Evolutionary conservation across 92 coral and sea anemone genomes (phyloP).

Genomic region (Parazoanthus swiftii): DNA sequence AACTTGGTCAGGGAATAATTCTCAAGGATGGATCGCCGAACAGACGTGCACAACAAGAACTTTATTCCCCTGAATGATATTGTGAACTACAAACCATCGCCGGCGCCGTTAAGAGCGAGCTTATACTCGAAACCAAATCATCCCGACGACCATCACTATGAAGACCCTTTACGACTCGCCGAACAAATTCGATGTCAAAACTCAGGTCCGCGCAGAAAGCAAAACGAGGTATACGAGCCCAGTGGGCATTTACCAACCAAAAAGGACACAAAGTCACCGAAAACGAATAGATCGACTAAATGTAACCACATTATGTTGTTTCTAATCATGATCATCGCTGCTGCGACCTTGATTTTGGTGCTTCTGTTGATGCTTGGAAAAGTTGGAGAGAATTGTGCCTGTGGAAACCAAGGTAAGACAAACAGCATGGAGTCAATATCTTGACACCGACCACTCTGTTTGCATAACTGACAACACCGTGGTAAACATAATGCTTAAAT

Average conservation of each 20-base stretch:
- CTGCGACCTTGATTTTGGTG: constrained; percentile 14
- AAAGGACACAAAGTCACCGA: constrained; percentile 12
- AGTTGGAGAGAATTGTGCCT: constrained; percentile 10
- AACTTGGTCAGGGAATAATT: not conserved
- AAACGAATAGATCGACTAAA: not conserved
- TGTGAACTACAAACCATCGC: constrained; percentile 5
- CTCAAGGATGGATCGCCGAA: constrained; percentile 2
- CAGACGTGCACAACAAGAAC: not conserved
- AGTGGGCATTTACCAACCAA: constrained; percentile 4
- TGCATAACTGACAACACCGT: not conserved
- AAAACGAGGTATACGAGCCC: not conserved
- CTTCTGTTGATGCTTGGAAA: constrained; percentile 16
- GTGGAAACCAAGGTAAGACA: constrained; percentile 12
- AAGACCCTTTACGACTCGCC: constrained; percentile 19
- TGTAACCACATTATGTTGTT: constrained; percentile 27
- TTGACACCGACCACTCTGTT: constrained; percentile 1
- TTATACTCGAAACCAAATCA: constrained; percentile 5
- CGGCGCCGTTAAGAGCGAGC: constrained; percentile 23
- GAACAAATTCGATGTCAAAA: constrained; percentile 21
- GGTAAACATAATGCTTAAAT: not conserved
- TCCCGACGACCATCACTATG: constrained; percentile 25
- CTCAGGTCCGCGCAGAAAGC: constrained; percentile 26
- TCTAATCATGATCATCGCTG: constrained; percentile 14
- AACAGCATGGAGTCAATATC: not conserved
- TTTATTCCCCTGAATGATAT: constrained; percentile 25